A percentile compares a stretch with the other conserved stretches of the same genome.
Evolutionary conservation across 1,140 invertebrate genomes (phyloP).

Genomic region (Drosophila ercepeae): DNA sequence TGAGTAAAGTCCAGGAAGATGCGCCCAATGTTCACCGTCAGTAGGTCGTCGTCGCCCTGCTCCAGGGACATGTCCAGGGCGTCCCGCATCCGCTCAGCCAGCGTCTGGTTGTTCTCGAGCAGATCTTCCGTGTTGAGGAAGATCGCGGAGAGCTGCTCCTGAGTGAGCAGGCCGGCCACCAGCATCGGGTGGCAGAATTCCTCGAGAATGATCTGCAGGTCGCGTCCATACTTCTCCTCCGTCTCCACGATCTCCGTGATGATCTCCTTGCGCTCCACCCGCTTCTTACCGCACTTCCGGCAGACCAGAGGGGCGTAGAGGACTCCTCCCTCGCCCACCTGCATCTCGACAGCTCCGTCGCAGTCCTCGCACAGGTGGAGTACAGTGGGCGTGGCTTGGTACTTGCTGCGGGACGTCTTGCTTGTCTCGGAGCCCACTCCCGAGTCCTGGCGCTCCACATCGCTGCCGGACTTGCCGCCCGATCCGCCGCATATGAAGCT

Average conservation of each 20-base stretch:
- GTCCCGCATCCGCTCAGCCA: slow-evolving; percentile 93
- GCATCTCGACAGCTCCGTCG: slow-evolving; percentile 88
- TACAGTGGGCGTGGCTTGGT: slow-evolving; percentile 86
- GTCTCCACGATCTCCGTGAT: slow-evolving; percentile 98
- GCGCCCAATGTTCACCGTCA: slow-evolving; percentile 95
- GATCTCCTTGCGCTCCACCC: slow-evolving; percentile 96
- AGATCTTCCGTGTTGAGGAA: slow-evolving; percentile 97
- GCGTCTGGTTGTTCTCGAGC: slow-evolving; percentile 93
- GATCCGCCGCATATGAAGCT: slow-evolving; percentile 64
- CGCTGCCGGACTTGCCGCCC: slow-evolving; percentile 78
- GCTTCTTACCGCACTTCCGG: slow-evolving; percentile 93
- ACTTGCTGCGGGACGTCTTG: slow-evolving; percentile 91
- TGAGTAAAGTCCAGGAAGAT: slow-evolving; percentile 95
- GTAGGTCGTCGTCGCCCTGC: slow-evolving; percentile 91
- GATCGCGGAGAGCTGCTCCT: slow-evolving; percentile 93
- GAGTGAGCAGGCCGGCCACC: slow-evolving; percentile 92
- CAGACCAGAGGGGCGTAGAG: slow-evolving; percentile 92
- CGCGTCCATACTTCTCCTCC: slow-evolving; percentile 96
- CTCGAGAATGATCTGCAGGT: slow-evolving; percentile 95
- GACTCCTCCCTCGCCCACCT: slow-evolving; percentile 88
- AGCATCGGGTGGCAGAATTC: slow-evolving; percentile 97
- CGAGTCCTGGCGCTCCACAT: slow-evolving; percentile 95
- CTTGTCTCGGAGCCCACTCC: slow-evolving; percentile 96
- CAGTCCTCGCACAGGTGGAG: slow-evolving; percentile 91
- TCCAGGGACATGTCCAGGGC: slow-evolving; percentile 93